Base-by-base conservation (phyloP, 2,797 vertebrate species). In the Sylvia borin region DNA sequence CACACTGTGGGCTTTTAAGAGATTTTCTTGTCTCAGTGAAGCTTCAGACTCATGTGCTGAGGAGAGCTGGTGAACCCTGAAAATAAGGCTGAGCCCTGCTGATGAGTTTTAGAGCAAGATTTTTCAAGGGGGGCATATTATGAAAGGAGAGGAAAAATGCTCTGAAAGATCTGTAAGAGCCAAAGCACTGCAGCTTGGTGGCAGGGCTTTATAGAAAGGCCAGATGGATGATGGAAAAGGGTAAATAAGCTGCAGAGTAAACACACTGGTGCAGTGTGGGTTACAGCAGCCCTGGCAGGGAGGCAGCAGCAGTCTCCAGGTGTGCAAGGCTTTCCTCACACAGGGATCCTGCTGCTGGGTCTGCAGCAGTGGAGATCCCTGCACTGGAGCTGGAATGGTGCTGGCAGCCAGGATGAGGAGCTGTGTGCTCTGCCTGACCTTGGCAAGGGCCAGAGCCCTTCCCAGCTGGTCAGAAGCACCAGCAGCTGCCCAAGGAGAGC, bases 1-100 rank as follows among this genome's bases (percentile, higher is more conserved):
- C 6, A 67, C 85, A n/a, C 67, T 71, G 21, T 58, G 70, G 25
- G 58, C 54, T 97, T 97, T 86, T 61, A 77, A 90, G 87, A 68
- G 58, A 29, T 77, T 87, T 34, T 15, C 58, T 45, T 72, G 74
- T 70, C 62, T 94, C 13, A 6, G 19, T 21, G 68, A 43, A 75
- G 78, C 68, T 71, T 66, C 85, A 82, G 67, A 67, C 12, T 67
- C 70, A 54, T 13, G 3, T 38, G 42, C 68, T 79, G 74, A 50
- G 50, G 64, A 86, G 74, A 6, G 9, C 38, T 57, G 77, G 50
- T 53, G 58, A 94, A 71, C 55, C 57, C 55, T 20, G 6, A 66
- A 90, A 88, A 85, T 76, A 65, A 66, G 31, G 20, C 42, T 58
- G 62, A 38, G 36, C 70, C 71, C 51, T 50, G 43, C 34, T 24